phyloP scores from a whole-genome alignment of 37 sponge, comb jelly and placozoan species.

The Hormiphora californensis region DNA sequence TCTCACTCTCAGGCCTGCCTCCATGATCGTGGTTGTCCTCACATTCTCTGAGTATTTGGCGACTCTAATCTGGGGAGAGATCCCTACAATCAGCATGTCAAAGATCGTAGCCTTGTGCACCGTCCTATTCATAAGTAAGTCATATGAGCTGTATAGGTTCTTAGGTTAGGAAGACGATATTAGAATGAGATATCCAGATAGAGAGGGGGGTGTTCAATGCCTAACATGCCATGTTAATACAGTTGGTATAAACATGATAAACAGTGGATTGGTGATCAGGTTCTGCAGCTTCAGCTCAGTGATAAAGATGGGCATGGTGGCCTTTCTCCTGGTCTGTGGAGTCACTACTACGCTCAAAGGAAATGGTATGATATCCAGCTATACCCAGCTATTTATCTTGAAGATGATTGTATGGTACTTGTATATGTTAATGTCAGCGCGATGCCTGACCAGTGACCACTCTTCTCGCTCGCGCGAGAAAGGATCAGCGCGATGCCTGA shows the following conservation, averaged over 20 bases:
- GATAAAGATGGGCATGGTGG: slow-evolving; percentile 11
- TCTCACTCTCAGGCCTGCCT: slow-evolving; percentile 44
- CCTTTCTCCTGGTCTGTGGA: slow-evolving; percentile 9
- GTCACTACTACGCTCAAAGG: background rate
- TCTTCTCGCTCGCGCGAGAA: too few species aligned
- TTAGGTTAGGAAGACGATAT: background rate
- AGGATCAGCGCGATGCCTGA: too few species aligned
- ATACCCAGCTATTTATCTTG: too few species aligned
- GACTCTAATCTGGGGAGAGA: background rate
- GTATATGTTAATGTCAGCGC: too few species aligned
- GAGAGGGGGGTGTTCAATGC: background rate
- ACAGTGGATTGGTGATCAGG: background rate
- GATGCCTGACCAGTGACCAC: too few species aligned
- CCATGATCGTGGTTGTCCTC: slow-evolving; percentile 17
- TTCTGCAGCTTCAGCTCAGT: background rate
- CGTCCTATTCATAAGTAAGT: too few species aligned
- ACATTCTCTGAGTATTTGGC: slow-evolving; percentile 22
- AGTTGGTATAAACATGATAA: background rate
- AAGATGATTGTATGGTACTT: too few species aligned
- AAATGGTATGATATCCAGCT: background rate
- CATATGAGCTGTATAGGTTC: background rate
- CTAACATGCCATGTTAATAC: background rate
- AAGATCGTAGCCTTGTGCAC: too few species aligned
- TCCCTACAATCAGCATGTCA: background rate
- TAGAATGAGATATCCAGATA: background rate